Evolutionary conservation across 2,888 invertebrate genomes (phyloP).

Genomic region (Hypomecis punctinalis): DNA sequence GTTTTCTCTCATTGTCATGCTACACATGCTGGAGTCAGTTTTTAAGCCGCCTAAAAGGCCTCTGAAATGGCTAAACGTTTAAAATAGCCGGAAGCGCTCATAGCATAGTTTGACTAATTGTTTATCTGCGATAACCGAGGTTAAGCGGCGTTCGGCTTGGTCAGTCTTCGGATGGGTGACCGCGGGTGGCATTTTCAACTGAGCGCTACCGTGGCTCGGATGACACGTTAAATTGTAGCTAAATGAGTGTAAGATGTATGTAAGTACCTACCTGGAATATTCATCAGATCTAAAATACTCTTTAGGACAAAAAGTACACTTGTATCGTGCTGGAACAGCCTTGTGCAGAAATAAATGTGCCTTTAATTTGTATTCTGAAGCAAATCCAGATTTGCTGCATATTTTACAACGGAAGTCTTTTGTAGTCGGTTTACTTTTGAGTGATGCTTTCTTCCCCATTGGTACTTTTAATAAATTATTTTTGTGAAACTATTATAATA

Average conservation of each 20-base stretch:
- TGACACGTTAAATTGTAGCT: neutral
- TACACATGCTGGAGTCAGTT: no score
- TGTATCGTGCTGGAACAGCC: constrained; percentile 54
- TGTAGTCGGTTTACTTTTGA: constrained; percentile 16
- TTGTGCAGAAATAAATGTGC: constrained; percentile 61
- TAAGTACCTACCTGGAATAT: constrained; percentile 39
- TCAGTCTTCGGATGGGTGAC: no score
- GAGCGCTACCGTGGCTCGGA: no score
- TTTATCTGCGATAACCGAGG: no score
- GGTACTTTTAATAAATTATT: neutral
- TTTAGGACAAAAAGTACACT: constrained; percentile 59
- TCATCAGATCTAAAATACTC: constrained; percentile 63
- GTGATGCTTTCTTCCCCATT: constrained; percentile 33
- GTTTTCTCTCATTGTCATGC: no score
- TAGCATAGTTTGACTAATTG: no score
- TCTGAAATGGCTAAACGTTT: no score
- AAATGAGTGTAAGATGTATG: neutral
- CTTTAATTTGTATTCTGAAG: constrained; percentile 53
- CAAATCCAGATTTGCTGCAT: constrained; percentile 57
- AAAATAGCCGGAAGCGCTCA: no score
- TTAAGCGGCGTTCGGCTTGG: no score
- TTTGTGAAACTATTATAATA: constrained; percentile 21
- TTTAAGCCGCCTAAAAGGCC: no score
- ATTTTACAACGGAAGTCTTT: constrained; percentile 53
- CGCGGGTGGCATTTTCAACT: no score